Conservation (phyloP, 2,113 vertebrate species). For the Ciconia stormi region DNA sequence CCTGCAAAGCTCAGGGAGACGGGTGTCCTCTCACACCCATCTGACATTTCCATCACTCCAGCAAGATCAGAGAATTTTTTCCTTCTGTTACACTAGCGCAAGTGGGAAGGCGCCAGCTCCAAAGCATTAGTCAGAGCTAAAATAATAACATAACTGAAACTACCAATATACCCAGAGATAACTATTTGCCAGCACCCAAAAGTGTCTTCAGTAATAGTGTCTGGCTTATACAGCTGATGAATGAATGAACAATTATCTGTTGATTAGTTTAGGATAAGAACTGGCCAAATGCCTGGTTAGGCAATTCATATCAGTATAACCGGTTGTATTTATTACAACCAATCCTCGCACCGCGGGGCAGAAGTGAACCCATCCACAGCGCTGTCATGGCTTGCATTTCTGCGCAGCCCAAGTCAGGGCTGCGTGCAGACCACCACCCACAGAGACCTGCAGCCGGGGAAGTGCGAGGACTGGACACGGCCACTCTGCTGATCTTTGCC, state of each 20-base stretch:
- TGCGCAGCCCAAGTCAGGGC: fast-evolving
- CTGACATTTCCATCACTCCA: not conserved
- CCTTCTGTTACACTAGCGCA: not conserved
- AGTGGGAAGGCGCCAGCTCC: not conserved
- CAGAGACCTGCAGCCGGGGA: too few species aligned
- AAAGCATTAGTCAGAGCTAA: not conserved
- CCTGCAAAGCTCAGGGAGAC: not conserved
- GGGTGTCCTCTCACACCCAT: not conserved
- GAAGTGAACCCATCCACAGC: fast-evolving
- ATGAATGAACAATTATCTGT: not conserved
- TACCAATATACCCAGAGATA: not conserved
- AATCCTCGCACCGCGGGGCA: fast-evolving
- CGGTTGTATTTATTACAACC: not conserved
- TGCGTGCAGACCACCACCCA: fast-evolving
- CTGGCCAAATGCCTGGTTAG: not conserved
- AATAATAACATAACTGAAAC: not conserved
- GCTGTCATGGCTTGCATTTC: not conserved
- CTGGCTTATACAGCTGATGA: not conserved
- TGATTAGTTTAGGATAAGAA: not conserved
- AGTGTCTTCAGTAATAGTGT: not conserved
- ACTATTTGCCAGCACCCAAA: not conserved
- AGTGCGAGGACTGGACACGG: fast-evolving
- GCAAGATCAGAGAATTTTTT: not conserved
- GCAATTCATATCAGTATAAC: not conserved
- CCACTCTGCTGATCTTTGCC: not conserved